These are phyloP conservation scores for Scomber colias DNA, from an alignment of 2,113 vertebrate species.

Conservation along the genomic window DNA sequence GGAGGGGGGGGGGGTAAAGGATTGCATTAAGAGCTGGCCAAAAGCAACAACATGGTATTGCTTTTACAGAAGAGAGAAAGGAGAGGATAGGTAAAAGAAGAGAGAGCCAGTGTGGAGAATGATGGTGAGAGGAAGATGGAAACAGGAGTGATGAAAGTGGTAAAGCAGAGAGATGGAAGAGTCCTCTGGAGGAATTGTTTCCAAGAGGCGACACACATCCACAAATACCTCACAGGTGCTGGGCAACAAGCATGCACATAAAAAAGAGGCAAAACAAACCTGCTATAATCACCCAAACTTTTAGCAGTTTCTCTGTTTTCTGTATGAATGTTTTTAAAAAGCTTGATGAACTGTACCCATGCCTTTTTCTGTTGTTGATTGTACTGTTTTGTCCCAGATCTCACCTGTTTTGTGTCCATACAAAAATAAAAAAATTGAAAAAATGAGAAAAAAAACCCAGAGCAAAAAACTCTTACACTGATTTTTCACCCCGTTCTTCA, in stretches of 20 bases:
- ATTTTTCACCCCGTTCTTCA: too few species aligned
- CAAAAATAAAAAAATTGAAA: too few species aligned
- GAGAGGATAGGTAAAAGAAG: slow-evolving; percentile 16
- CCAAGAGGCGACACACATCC: background rate
- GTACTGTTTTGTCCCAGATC: too few species aligned
- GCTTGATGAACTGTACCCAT: too few species aligned
- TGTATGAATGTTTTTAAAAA: too few species aligned
- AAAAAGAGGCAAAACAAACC: background rate
- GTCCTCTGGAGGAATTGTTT: slow-evolving; percentile 11
- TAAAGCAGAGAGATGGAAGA: slow-evolving; percentile 10
- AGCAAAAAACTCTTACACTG: too few species aligned
- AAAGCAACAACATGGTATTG: slow-evolving; percentile 62
- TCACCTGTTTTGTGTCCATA: too few species aligned
- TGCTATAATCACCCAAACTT: too few species aligned
- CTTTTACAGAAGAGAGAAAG: slow-evolving; percentile 65
- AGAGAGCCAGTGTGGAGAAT: slow-evolving; percentile 12
- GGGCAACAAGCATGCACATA: background rate
- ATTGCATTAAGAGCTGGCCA: slow-evolving; percentile 71
- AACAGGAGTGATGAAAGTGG: slow-evolving; percentile 18
- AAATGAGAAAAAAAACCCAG: too few species aligned
- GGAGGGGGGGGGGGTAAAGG: background rate
- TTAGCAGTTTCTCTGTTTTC: too few species aligned
- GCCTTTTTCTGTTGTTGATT: too few species aligned
- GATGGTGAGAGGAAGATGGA: slow-evolving; percentile 15
- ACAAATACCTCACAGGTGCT: slow-evolving; percentile 1